Evolutionary conservation across 2,797 vertebrate species (phyloP).

Genomic region (Phrynocephalus forsythii): DNA sequence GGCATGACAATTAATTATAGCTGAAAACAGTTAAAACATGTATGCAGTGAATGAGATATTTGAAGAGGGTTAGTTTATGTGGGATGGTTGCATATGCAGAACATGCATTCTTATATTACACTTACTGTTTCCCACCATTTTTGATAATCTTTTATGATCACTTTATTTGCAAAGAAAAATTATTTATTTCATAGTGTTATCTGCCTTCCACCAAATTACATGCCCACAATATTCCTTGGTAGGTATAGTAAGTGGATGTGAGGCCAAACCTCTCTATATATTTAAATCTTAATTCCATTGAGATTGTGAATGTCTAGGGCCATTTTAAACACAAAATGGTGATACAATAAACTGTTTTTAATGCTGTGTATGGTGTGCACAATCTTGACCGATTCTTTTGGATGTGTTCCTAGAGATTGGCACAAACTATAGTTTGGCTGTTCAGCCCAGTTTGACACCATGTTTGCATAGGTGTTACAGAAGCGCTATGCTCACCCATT

Average conservation of each 20-base stretch:
- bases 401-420: neutral
- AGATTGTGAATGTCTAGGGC: slow-evolving; percentile 43
- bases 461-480: no score
- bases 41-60: slow-evolving; percentile 80
- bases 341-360: slow-evolving; percentile 43
- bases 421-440: no score
- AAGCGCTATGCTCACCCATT: no score
- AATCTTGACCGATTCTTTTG: slow-evolving; percentile 35
- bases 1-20: slow-evolving; percentile 81
- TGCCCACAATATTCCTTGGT: slow-evolving; percentile 68
- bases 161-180: slow-evolving; percentile 61
- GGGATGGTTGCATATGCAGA: slow-evolving; percentile 80
- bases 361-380: slow-evolving; percentile 29
- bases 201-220: slow-evolving; percentile 69
- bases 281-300: slow-evolving; percentile 64
- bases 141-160: slow-evolving; percentile 64
- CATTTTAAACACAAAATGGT: slow-evolving; percentile 49
- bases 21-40: slow-evolving; percentile 78
- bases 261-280: slow-evolving; percentile 52
- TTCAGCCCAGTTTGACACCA: no score
- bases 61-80: slow-evolving; percentile 80
- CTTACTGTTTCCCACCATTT: slow-evolving; percentile 67
- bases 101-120: slow-evolving; percentile 76
- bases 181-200: slow-evolving; percentile 68
- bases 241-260: slow-evolving; percentile 56